Conservation (phyloP, 2,797 vertebrate genomes). For the Enteromius trimaculatus region DNA sequence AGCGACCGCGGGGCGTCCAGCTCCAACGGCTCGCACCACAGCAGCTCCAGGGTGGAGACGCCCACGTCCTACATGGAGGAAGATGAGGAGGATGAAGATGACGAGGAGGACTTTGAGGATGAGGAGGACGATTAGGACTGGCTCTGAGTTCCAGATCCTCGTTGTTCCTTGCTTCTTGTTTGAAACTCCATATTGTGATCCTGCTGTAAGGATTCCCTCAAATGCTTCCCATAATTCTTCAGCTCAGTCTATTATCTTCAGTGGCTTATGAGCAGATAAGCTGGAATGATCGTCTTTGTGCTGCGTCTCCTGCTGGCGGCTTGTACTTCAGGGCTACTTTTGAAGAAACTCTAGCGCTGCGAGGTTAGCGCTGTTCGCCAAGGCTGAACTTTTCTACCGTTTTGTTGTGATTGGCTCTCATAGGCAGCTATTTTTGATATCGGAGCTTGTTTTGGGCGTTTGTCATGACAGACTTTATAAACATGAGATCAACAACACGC, state of each 20-base stretch:
- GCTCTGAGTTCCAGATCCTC: background rate
- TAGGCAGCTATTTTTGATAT: constrained; percentile 49
- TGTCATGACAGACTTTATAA: background rate
- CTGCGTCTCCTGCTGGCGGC: background rate
- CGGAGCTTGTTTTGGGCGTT: constrained; percentile 4
- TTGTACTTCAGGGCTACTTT: background rate
- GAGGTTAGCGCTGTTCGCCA: background rate
- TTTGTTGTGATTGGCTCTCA: constrained; percentile 8
- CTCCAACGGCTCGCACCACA: constrained; percentile 87
- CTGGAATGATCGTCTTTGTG: background rate
- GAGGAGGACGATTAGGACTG: constrained; percentile 92
- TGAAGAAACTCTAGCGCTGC: background rate
- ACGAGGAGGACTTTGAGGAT: constrained; percentile 89
- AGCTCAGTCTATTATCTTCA: background rate
- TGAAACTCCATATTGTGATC: constrained; percentile 11
- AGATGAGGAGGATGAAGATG: constrained; percentile 83
- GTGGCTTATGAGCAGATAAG: constrained; percentile 27
- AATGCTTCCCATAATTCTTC: constrained; percentile 19
- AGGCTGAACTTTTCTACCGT: constrained; percentile 2
- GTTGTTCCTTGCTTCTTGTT: background rate
- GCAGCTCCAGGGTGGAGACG: constrained; percentile 94
- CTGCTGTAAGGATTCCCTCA: constrained; percentile 38
- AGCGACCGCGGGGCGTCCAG: constrained; percentile 79
- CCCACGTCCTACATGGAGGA: constrained; percentile 91
- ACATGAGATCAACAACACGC: background rate